Base-by-base conservation (phyloP, 2,888 invertebrate genomes). In the Chrysina gloriosa region DNA sequence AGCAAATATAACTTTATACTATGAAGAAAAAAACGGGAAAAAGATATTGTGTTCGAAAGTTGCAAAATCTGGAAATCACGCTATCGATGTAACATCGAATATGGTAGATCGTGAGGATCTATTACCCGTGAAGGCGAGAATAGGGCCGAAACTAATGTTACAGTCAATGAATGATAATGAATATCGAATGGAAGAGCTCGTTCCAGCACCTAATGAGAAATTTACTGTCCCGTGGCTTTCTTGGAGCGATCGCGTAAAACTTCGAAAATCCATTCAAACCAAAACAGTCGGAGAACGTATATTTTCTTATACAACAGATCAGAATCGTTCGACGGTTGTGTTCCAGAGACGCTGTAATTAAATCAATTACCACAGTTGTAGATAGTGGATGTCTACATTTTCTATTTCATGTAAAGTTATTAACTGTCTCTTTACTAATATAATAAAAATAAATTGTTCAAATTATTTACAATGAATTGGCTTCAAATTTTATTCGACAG, bases 31-130 rank as follows among this genome's bases (percentile, higher is more conserved):
- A 50, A 50, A 50, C 11, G 50, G 50, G 3, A 50, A 50, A 14
- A 50, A 27, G 7, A 50, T 29, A 29, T 50, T 50, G 14, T 50
- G 50, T 27, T 50, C 50, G 2, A 50, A 50, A 29, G 29, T 50
- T n/a, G 2, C 29, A 27, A 14, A 16, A 11, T 11, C 2, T n/a
- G 21, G 9, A 7, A 45, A 9, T 16, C 7, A 45, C 19, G 7
- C 7, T 6, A 21, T 11, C 2, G 2, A 5, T 21, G 9, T 16
- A 45, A 2, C 21, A 16, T 7, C 21, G 7, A 6, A 45, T 6
- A 19, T 7, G 7, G 5, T n/a, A 21, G 19, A 21, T 1, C 5
- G 6, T 27, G 11, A 27, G 14, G 50, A 50, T 11, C 11, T 29
- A 29, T 11, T 14, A 9, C 11, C 27, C 5, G 3, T 50, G 29